Evolutionary conservation across 2,888 invertebrate genomes (phyloP), one percentile per base, ranked within the genome.

Genomic region (Platynereis dumerilii): DNA sequence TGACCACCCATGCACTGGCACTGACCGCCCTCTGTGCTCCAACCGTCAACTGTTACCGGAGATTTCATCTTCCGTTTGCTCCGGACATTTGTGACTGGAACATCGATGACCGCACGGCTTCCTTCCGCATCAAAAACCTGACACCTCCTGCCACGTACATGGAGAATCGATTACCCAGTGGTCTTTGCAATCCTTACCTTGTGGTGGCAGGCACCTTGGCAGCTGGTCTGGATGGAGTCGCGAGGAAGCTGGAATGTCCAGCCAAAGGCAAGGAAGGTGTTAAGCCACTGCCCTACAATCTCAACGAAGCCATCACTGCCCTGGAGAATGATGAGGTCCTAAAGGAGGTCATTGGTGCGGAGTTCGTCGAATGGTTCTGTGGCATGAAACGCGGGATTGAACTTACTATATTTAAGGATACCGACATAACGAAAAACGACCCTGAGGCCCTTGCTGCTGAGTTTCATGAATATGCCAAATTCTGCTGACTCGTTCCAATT

Each of bases 211-310:
- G 61, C 7, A 69, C 69, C 45, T 24, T 71, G 17, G 69, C 69
- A 15, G 71, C 71, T 20, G 71, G 71, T 24, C n/a, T 70, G 1
- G 71, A 73, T 54, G 72, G 73, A 7, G 34, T 71, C 20, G 27
- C 29, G 15, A 54, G 61, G 26, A 57, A 61, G 20, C 60, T 71
- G 28, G 60, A 34, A 0, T 55, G 57, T n/a, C 68, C 58, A 26
- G 58, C 62, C 17, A 34, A 44, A 17, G 29, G 15, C 24, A 24
- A 54, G 22, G 52, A 34, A 17, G 48, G 26, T 1, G 57, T 17
- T 22, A 28, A 53, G 7, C 12, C 17, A 17, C 57, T 67, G 26
- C 60, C 67, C 15, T 27, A 55, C 54, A 45, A 58, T n/a, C 55
- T 70, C 10, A 39, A 63, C 27, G 68, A 70, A 20, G 66, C 70